Evolutionary conservation across 1,140 invertebrate genomes (phyloP), one percentile per base, ranked within the genome.

Genomic region (Anadara kagoshimensis): DNA sequence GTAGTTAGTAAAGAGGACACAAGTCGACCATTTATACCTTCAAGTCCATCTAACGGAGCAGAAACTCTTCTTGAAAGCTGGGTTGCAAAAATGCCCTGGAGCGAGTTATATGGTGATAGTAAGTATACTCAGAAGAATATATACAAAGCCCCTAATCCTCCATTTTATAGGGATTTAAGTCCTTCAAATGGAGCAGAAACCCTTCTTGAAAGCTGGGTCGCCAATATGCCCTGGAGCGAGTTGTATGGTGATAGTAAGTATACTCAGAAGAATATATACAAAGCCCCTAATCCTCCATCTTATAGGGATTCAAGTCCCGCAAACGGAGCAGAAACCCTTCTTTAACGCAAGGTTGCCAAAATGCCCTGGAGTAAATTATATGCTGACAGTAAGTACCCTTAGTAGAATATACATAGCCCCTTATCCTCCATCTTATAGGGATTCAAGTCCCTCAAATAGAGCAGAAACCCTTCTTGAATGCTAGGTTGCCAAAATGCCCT

Each of bases 291-390:
- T n/a, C n/a, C n/a, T n/a, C n/a, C n/a, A n/a, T n/a, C n/a, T n/a
- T n/a, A n/a, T n/a, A n/a, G n/a, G n/a, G n/a, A n/a, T 0, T 99
- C 97, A 0, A 98, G 97, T 90, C 98, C 98, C 1, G 94, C 94
- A 0, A 98, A 99, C 90, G 98, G 97, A 7, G 78, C 92, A 0
- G 90, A 94, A 84, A 94, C 94, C 0, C 83, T 91, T 78, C 73
- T 64, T 44, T 93, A 96, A 86, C 94, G 94, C 12, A 96, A 94
- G 82, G 91, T 95, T 57, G 92, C 95, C 0, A 65, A 88, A 16
- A 92, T 96, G 89, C 98, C 98, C 0, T 93, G 94, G 64, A 93
- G 93, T 73, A 89, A 91, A 44, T 84, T 93, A 41, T 98, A 94
- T 89, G 98, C 98, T 64, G 98, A 99, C 89, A 93, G 94, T 95